A percentile compares a stretch with the other conserved stretches of the same genome.
phyloP scores from a whole-genome alignment of 2,888 invertebrate genomes.

The Eupithecia vulgata region DNA sequence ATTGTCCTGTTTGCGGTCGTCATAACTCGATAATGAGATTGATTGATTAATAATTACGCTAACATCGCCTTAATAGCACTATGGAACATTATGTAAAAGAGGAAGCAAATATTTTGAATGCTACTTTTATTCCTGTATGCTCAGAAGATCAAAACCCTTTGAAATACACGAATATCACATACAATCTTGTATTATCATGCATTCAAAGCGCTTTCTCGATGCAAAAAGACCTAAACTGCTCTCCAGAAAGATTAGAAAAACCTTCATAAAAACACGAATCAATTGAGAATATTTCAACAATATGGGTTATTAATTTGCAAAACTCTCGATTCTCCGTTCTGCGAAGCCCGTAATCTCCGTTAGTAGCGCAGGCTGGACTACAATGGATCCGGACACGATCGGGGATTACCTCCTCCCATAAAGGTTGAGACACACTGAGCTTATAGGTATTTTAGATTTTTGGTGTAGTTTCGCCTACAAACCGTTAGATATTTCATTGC shows the following conservation, averaged over 20 bases:
- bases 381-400: constrained; percentile 68
- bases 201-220: neutral
- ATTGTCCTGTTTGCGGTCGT: constrained; percentile 27
- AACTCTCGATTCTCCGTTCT: constrained; percentile 62
- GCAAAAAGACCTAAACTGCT: neutral
- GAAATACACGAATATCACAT: neutral
- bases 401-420: constrained; percentile 67
- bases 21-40: constrained; percentile 55
- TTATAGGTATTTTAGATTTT: neutral
- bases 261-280: constrained; percentile 30
- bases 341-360: constrained; percentile 70
- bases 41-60: constrained; percentile 64
- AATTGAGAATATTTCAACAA: constrained; percentile 44
- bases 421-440: constrained; percentile 7
- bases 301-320: constrained; percentile 75
- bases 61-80: no score
- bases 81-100: no score
- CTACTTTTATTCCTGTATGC: neutral
- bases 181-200: neutral
- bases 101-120: neutral
- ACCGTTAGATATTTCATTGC: no score
- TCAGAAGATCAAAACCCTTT: neutral
- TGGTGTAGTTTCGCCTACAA: neutral
- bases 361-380: constrained; percentile 63
- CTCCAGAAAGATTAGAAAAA: neutral